Conservation (phyloP, 2,888 invertebrate species). For the Bruchidius siliquastri region DNA sequence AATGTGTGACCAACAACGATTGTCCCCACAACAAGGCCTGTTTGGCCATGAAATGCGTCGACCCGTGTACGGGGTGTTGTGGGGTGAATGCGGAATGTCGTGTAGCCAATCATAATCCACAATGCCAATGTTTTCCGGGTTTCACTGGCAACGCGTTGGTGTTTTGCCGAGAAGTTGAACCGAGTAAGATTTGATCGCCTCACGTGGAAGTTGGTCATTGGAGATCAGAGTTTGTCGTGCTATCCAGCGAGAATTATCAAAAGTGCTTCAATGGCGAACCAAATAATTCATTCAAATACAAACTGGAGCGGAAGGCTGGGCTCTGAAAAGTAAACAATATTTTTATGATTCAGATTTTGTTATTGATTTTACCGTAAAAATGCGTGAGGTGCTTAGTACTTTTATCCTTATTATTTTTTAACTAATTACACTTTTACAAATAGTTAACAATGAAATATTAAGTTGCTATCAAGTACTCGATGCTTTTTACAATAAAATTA, state of each 20-base stretch:
- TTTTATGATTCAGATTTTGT: too few relatives aligned
- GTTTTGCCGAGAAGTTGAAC: conserved; percentile 51
- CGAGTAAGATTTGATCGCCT: conserved; percentile 33
- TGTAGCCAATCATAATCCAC: conserved; percentile 71
- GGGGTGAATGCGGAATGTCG: conserved; percentile 73
- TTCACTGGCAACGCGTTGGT: conserved; percentile 68
- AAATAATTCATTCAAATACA: too few relatives aligned
- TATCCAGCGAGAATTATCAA: not conserved
- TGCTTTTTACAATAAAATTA: too few relatives aligned
- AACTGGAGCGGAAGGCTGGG: too few relatives aligned
- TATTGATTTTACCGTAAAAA: too few relatives aligned
- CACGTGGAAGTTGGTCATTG: not conserved
- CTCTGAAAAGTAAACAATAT: too few relatives aligned
- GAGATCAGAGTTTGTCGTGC: not conserved
- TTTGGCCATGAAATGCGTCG: conserved; percentile 70
- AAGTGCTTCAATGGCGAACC: too few relatives aligned
- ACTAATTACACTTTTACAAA: too few relatives aligned
- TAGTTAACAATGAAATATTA: too few relatives aligned
- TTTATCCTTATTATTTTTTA: too few relatives aligned
- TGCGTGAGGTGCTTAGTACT: too few relatives aligned
- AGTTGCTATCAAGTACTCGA: too few relatives aligned
- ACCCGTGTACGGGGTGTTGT: conserved; percentile 75
- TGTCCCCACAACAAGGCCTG: conserved; percentile 69
- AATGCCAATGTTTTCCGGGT: conserved; percentile 69
- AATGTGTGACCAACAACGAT: conserved; percentile 74